Conservation (phyloP, 2,888 invertebrate genomes). For the Eristalis pertinax region DNA sequence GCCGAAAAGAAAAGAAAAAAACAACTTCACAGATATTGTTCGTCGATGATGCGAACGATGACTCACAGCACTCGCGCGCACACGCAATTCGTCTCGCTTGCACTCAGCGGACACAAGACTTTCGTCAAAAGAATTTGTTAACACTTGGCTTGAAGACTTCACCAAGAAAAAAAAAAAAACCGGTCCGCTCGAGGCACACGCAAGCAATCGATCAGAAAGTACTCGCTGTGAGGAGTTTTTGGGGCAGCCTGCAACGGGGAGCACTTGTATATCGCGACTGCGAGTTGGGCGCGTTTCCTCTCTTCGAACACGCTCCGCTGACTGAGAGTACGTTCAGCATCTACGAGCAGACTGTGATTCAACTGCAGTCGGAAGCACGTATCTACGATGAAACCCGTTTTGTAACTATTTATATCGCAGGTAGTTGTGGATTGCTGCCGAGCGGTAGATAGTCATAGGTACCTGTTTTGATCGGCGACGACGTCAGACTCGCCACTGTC, state of each 20-base stretch:
- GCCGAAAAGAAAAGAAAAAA: neutral
- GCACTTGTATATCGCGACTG: neutral
- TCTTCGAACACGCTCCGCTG: neutral
- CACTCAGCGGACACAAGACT: neutral
- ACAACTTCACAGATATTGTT: constrained; percentile 12
- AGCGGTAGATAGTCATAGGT: neutral
- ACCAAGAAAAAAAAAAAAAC: neutral
- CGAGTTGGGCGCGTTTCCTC: neutral
- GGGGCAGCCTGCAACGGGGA: neutral
- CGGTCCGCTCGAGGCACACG: constrained; percentile 31
- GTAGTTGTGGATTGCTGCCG: neutral
- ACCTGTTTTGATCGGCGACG: constrained; percentile 49
- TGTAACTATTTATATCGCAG: constrained; percentile 12
- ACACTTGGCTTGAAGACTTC: neutral
- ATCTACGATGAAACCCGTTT: constrained; percentile 54
- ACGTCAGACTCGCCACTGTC: neutral
- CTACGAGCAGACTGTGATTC: constrained; percentile 13
- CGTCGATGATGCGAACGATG: constrained; percentile 43
- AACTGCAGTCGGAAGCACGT: constrained; percentile 35
- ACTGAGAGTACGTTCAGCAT: constrained; percentile 12
- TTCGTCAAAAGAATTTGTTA: neutral
- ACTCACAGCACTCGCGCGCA: constrained; percentile 35
- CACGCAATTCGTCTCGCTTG: neutral
- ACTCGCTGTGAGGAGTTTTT: neutral
- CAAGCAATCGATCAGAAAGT: neutral